A percentile compares a stretch with the other conserved stretches of the same genome.
Conservation (phyloP, 2,113 vertebrate species). For the Crotalus viridis region DNA sequence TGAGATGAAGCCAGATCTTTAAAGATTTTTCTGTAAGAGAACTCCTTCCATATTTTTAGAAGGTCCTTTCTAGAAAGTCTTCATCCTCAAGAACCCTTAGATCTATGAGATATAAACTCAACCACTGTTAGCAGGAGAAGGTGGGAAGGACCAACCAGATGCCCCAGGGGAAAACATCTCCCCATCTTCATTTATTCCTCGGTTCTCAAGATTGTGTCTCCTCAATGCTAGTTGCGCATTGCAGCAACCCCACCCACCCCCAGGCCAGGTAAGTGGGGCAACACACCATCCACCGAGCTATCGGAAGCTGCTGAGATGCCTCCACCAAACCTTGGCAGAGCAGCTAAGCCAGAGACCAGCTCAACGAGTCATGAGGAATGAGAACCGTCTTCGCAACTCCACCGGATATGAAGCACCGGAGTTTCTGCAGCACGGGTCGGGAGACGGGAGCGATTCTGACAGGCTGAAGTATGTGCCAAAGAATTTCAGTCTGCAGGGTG, state of each 20-base stretch:
- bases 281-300: neutral
- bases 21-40: neutral
- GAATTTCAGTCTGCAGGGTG: neutral
- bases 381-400: neutral
- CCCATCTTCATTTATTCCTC: neutral
- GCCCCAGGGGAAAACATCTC: neutral
- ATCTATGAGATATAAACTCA: neutral
- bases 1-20: neutral
- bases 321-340: accelerated
- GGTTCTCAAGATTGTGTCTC: neutral
- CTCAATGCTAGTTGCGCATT: neutral
- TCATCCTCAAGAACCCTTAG: neutral
- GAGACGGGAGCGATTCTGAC: neutral
- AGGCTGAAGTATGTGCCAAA: neutral
- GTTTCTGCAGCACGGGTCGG: neutral
- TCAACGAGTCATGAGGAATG: neutral
- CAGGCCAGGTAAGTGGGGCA: neutral
- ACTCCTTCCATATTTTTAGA: neutral
- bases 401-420: conserved; percentile 12
- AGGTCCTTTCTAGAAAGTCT: neutral
- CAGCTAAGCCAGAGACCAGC: neutral
- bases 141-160: neutral
- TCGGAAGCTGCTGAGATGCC: neutral
- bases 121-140: neutral
- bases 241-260: neutral